Base-by-base conservation (phyloP, 2,113 vertebrate genomes). In the Puntigrus tetrazona region DNA sequence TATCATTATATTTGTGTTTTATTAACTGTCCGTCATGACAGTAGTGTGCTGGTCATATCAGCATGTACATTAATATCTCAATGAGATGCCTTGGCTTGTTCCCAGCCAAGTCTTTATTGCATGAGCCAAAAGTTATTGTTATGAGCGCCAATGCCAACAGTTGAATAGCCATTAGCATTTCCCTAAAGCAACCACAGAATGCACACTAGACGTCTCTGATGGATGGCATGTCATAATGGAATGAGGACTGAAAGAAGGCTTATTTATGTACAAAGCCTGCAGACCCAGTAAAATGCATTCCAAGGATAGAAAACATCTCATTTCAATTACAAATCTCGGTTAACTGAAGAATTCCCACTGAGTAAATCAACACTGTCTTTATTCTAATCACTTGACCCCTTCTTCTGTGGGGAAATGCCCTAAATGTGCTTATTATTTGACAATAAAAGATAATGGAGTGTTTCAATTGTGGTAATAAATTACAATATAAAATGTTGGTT, bases 391-490 rank as follows among this genome's bases (percentile, higher is more conserved):
- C 5, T 72, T 77, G 87, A 82, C 61, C 73, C 16, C 31, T 61
- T 73, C 57, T 38, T n/a, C 72, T 86, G 83, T 52, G 70, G 45
- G 82, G 84, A 81, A 85, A 85, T 91, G 88, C 84, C 89, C 92
- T 86, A 82, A 80, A 91, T 89, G 89, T 88, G 87, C 91, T 90
- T 93, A 91, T 89, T 90, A 86, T 88, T 86, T 57, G 81, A 89
- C 84, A 86, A 82, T 92, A 87, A 92, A 92, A 86, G 59, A 85
- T 91, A 91, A 92, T 91, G 89, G 90, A 73, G 89, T 94, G 92
- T 92, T 94, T 92, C 88, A 93, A 92, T 93, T 91, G 86, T 76
- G 84, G 87, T 92, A 81, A 90, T 92, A 90, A 91, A 92, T 91
- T 86, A 75, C 86, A 91, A 92, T 90, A 91, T 69, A 69, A 38